phyloP scores from a whole-genome alignment of 2,113 vertebrate genomes.

The Bungarus multicinctus region DNA sequence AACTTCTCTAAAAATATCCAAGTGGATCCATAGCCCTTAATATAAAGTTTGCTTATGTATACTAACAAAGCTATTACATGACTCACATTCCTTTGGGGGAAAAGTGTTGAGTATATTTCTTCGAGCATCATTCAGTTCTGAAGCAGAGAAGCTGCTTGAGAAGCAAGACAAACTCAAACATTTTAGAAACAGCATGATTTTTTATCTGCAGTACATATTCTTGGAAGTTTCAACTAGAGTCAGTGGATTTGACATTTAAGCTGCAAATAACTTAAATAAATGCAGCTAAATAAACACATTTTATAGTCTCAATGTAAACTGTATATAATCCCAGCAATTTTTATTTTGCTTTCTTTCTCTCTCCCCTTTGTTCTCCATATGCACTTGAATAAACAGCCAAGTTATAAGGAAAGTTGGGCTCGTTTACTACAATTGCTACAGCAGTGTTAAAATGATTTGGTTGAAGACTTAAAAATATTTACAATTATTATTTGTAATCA shows the following conservation, averaged over 20 bases:
- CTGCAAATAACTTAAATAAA: neutral
- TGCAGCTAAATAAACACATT: slow-evolving; percentile 19
- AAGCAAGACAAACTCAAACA: neutral
- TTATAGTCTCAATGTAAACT: neutral
- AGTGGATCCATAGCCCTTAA: too few relatives aligned
- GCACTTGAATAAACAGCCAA: slow-evolving; percentile 7
- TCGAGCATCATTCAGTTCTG: slow-evolving; percentile 9
- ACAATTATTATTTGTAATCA: neutral
- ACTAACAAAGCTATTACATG: neutral
- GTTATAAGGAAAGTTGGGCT: neutral
- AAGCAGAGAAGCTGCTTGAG: neutral
- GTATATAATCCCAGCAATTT: neutral
- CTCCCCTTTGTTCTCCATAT: neutral
- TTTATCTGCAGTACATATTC: neutral
- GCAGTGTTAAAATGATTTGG: neutral
- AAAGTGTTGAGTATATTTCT: neutral
- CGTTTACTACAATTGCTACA: neutral
- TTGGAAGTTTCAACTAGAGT: neutral
- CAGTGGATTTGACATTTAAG: neutral
- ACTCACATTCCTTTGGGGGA: neutral
- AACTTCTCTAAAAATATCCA: neutral
- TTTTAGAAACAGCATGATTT: neutral
- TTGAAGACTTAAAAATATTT: neutral
- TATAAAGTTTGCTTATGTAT: neutral
- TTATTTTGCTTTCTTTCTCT: neutral